These are phyloP conservation scores for Psittacula derbiana DNA, from an alignment of 2,797 vertebrate species.

Conservation along the genomic window DNA sequence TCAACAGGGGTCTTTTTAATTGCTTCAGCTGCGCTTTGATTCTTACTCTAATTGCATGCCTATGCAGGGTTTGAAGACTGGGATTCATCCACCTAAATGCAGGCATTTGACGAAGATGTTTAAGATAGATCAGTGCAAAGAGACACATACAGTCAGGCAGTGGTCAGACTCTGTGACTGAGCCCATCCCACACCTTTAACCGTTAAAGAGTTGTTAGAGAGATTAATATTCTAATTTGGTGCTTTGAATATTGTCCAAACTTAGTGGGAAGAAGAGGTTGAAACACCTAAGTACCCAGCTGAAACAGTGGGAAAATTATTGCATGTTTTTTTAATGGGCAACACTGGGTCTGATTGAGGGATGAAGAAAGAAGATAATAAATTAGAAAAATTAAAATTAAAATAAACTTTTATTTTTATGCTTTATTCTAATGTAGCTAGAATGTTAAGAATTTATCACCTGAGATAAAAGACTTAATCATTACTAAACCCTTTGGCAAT, in stretches of 20 bases:
- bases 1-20: neutral
- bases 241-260: neutral
- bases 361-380: neutral
- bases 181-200: neutral
- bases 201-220: neutral
- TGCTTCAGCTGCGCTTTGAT: neutral
- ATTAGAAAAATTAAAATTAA: neutral
- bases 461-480: slow-evolving; percentile 66
- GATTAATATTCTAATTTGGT: neutral
- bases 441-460: slow-evolving; percentile 59
- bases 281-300: neutral
- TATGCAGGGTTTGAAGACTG: neutral
- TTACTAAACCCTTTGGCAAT: slow-evolving; percentile 50
- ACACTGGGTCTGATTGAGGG: neutral
- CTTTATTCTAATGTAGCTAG: neutral
- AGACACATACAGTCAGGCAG: neutral
- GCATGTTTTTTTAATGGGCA: neutral
- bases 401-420: slow-evolving; percentile 37
- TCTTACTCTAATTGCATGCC: neutral
- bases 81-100: neutral
- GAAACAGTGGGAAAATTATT: neutral
- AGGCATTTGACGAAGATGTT: neutral
- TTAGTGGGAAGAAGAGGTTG: neutral
- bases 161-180: neutral
- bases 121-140: neutral